A percentile compares a stretch with the other conserved stretches of the same genome.
Conservation (phyloP, 2,888 invertebrate genomes). For the Hololepta plana region DNA sequence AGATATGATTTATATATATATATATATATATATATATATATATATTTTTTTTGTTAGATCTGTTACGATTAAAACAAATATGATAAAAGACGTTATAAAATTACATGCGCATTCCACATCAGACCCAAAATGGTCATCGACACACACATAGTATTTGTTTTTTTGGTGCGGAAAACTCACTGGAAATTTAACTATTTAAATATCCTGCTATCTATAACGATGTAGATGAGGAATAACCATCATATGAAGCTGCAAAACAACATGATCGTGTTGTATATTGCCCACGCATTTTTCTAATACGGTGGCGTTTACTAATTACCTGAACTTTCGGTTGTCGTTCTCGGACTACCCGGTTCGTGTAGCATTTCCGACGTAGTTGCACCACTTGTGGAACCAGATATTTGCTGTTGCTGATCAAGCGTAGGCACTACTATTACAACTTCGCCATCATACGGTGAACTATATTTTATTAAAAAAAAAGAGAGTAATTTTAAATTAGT, state of each 20-base stretch:
- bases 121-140: conserved; percentile 3
- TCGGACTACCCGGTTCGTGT: conserved; percentile 32
- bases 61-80: no score
- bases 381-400: no score
- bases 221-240: conserved; percentile 54
- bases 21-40: no score
- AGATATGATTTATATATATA: no score
- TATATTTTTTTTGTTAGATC: no score
- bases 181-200: no score
- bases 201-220: conserved; percentile 44
- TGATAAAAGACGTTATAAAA: no score
- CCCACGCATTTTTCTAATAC: conserved; percentile 2
- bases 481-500: conserved; percentile 2
- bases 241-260: conserved; percentile 47
- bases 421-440: conserved; percentile 35
- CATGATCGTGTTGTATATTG: conserved; percentile 11
- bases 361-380: conserved; percentile 1
- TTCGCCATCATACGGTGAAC: conserved; percentile 25
- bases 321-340: conserved; percentile 44
- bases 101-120: conserved; percentile 25
- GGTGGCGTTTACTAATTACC: conserved; percentile 31
- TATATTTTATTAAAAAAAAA: conserved; percentile 8
- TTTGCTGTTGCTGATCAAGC: conserved; percentile 20
- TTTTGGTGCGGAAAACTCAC: conserved; percentile 15
- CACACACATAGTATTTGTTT: no score